phyloP scores from a whole-genome alignment of 2,888 invertebrate species.

The Limnephilus lunatus region DNA sequence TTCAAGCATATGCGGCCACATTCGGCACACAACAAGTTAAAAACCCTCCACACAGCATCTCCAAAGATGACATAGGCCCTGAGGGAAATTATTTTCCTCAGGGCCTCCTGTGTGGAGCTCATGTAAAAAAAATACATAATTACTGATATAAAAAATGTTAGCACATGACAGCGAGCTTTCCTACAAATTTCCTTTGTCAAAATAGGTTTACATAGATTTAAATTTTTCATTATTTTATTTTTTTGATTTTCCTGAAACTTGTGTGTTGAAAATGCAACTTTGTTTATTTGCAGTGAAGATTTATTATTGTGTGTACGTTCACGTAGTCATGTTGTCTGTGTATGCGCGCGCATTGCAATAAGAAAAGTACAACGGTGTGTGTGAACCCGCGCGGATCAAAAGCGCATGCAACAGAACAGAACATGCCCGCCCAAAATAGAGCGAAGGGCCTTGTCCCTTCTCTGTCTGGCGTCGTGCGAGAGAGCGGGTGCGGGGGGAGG shows the following conservation, averaged over 20 bases:
- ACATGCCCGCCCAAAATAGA: slow-evolving; percentile 53
- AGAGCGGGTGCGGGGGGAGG: slow-evolving; percentile 70
- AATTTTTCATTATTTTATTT: too few species aligned
- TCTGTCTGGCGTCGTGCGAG: slow-evolving; percentile 30
- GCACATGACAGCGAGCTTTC: too few species aligned
- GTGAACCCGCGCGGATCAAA: slow-evolving; percentile 65
- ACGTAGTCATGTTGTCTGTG: background rate
- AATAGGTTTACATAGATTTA: too few species aligned
- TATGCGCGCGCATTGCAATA: slow-evolving; percentile 37
- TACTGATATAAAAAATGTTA: too few species aligned
- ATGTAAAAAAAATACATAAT: too few species aligned
- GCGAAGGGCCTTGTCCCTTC: slow-evolving; percentile 55
- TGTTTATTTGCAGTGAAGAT: slow-evolving; percentile 1
- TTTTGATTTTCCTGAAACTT: background rate
- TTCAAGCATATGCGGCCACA: too few species aligned
- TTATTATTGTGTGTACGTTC: background rate
- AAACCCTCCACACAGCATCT: too few species aligned
- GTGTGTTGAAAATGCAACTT: background rate
- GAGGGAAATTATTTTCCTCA: too few species aligned
- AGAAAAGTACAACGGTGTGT: background rate
- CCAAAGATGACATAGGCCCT: too few species aligned
- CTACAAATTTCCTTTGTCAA: too few species aligned
- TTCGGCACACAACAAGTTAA: too few species aligned
- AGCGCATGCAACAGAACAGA: slow-evolving; percentile 50
- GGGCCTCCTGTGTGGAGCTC: too few species aligned